Evolutionary conservation across 2,797 vertebrate genomes (phyloP).

Genomic region (Chaunax sp.): DNA sequence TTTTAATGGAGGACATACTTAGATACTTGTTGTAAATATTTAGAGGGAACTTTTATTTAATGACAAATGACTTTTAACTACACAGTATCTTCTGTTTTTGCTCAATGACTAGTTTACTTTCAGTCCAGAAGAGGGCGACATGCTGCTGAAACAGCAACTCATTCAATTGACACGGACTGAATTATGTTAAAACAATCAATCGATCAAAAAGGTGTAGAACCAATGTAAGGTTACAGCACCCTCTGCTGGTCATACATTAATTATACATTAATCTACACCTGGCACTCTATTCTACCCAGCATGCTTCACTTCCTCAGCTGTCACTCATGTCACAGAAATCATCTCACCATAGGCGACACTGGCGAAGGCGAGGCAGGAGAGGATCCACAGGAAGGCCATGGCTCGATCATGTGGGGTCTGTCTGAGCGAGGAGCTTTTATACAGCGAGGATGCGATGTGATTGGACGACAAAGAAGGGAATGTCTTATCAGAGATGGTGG

Average conservation of each 20-base stretch:
- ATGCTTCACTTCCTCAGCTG: constrained; percentile 8
- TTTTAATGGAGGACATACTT: too few relatives aligned
- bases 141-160: too few relatives aligned
- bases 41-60: too few relatives aligned
- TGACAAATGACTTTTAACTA: too few relatives aligned
- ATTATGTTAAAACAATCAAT: too few relatives aligned
- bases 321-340: fast-evolving
- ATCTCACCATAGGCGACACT: constrained; percentile 77
- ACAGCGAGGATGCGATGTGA: fast-evolving
- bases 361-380: constrained; percentile 81
- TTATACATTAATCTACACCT: background rate
- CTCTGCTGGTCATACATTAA: background rate
- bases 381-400: constrained; percentile 83
- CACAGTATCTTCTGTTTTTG: too few relatives aligned
- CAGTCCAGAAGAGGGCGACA: too few relatives aligned
- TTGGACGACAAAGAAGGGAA: constrained; percentile 29
- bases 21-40: too few relatives aligned
- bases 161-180: too few relatives aligned
- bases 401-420: constrained; percentile 28
- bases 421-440: constrained; percentile 37
- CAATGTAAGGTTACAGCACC: background rate
- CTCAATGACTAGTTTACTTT: too few relatives aligned
- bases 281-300: constrained; percentile 3
- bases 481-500: constrained; percentile 53
- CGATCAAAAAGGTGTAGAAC: background rate